Evolutionary conservation across 2,113 vertebrate species (phyloP), one percentile per base, ranked within the genome.

Genomic region (Amazona guildingii): DNA sequence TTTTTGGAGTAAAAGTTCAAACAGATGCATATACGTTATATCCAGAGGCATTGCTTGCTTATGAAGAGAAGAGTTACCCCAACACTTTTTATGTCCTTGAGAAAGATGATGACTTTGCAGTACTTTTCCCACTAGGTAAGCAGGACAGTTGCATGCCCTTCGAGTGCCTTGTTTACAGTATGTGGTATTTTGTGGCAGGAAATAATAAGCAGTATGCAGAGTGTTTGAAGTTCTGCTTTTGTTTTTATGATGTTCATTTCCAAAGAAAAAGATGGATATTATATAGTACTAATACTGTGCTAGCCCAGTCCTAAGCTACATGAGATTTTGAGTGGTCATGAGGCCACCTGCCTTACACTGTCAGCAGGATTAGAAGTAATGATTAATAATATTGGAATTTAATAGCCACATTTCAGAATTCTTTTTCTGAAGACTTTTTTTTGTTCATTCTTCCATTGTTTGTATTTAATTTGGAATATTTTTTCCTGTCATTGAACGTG

Each of bases 401-500:
- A 83, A 29, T 73, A 72, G 39, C 91, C 66, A 91, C 20, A 18
- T 80, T 93, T 83, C 43, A 57, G 23, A 83, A 44, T 55, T 73
- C 4, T 43, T 85, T 83, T 67, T 49, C 31, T 73, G 33, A 77
- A 64, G 11, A 27, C 39, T 46, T 80, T 81, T 57, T 70, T 68
- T 78, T 70, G 28, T 67, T 29, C 15, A 20, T 91, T 72, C 19
- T 77, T 21, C 17, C 33, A 49, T 51, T 72, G 73, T 63, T 39
- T 78, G 28, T 84, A 35, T 94, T 89, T 83, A 48, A 57, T 73
- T 87, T 91, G 74, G 31, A 94, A 18, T 87, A 49, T 59, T 80
- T 73, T 73, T 83, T 86, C 49, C 79, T 86, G 61, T 73, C 74
- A 91, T n/a, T 95, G 83, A 95, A 94, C 91, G 77, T 84, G 83